Evolutionary conservation across 2,113 vertebrate genomes (phyloP).

Genomic region (Rattus norvegicus): DNA sequence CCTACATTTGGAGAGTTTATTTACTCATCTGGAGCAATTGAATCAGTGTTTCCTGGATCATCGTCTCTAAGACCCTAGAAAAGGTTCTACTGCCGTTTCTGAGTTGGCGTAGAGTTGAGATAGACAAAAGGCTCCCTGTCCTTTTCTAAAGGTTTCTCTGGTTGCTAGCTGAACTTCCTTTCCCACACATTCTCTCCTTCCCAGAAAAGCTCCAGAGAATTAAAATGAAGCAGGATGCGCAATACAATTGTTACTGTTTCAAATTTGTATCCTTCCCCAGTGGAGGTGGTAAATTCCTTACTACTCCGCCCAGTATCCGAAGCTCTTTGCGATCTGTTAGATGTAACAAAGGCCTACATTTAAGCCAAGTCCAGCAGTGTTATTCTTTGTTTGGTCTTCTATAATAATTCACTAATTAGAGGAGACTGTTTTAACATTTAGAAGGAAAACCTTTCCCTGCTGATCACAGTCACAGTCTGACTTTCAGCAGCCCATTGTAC

Average conservation of each 20-base stretch:
- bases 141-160: not conserved
- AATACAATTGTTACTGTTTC: not conserved
- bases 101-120: not conserved
- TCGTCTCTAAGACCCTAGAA: not conserved
- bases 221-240: not conserved
- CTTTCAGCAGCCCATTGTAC: constrained; percentile 9
- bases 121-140: not conserved
- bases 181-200: not conserved
- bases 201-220: not conserved
- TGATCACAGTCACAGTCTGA: not conserved
- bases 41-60: no score
- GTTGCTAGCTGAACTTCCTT: not conserved
- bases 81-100: not conserved
- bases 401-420: not conserved
- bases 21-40: not conserved
- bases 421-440: not conserved
- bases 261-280: not conserved
- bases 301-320: not conserved
- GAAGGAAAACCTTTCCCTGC: constrained; percentile 9
- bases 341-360: not conserved
- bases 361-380: not conserved
- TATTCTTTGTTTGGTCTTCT: not conserved
- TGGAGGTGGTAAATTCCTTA: not conserved
- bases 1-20: not conserved
- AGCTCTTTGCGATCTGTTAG: not conserved